phyloP scores from a whole-genome alignment of 2,888 invertebrate species.

The Nebria salina region DNA sequence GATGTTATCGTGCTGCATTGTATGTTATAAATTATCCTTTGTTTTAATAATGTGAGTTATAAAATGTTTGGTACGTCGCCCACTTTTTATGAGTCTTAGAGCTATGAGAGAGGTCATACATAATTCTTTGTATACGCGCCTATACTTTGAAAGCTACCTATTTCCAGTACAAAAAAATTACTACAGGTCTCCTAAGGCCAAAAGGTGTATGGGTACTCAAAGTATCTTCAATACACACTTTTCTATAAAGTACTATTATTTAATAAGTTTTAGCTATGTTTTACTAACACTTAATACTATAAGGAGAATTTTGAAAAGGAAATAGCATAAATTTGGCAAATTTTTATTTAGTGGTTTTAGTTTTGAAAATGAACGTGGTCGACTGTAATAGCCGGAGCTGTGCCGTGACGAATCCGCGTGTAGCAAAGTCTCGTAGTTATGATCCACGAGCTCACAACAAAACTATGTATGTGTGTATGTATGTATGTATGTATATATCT shows the following conservation, averaged over 20 bases:
- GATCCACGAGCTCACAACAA: slow-evolving; percentile 37
- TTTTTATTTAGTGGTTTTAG: too few species aligned
- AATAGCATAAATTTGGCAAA: too few species aligned
- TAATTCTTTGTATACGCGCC: not conserved
- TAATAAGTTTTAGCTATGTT: too few species aligned
- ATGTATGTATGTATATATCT: slow-evolving; percentile 24
- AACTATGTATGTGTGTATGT: not conserved
- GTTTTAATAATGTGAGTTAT: slow-evolving; percentile 40
- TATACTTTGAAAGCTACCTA: not conserved
- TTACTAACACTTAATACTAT: too few species aligned
- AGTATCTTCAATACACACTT: too few species aligned
- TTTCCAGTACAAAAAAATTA: too few species aligned
- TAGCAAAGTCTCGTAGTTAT: not conserved
- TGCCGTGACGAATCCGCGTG: slow-evolving; percentile 11
- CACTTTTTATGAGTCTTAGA: slow-evolving; percentile 18
- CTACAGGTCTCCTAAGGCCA: too few species aligned
- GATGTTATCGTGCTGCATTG: slow-evolving; percentile 27
- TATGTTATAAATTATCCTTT: slow-evolving; percentile 40
- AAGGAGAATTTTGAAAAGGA: too few species aligned
- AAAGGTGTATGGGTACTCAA: too few species aligned
- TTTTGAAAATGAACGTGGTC: not conserved
- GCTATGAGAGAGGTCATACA: not conserved
- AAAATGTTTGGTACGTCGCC: slow-evolving; percentile 35
- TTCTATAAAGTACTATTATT: too few species aligned
- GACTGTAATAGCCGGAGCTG: not conserved